A percentile compares a stretch with the other conserved stretches of the same genome.
phyloP scores from a whole-genome alignment of 2,888 invertebrate genomes.

The Monochamus alternatus region DNA sequence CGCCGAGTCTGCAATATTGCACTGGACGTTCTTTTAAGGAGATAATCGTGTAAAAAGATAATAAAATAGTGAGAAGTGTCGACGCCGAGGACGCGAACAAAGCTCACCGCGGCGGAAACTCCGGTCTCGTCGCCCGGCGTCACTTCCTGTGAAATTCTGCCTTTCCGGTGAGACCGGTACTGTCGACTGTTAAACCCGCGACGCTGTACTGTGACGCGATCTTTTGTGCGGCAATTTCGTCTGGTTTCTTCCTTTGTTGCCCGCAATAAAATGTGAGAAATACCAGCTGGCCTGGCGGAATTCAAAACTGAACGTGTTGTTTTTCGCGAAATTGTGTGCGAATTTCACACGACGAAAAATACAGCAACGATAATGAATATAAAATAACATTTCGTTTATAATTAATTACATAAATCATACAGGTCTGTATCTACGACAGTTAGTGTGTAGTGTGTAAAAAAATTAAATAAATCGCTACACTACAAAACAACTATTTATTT shows the following conservation, averaged over 20 bases:
- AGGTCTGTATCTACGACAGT: too few relatives aligned
- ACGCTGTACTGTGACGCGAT: conserved; percentile 16
- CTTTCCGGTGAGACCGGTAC: conserved; percentile 54
- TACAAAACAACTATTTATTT: too few relatives aligned
- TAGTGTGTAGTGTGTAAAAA: too few relatives aligned
- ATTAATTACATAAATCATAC: too few relatives aligned
- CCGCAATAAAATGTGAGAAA: not conserved
- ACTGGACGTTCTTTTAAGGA: conserved; percentile 11
- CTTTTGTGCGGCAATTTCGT: conserved; percentile 29
- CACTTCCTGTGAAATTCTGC: conserved; percentile 57
- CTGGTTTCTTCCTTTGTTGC: conserved; percentile 30
- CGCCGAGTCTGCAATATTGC: conserved; percentile 29
- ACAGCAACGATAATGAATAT: too few relatives aligned
- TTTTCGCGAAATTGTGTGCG: too few relatives aligned
- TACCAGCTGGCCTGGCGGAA: conserved; percentile 8
- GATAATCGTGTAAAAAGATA: conserved; percentile 31
- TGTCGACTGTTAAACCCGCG: conserved; percentile 45
- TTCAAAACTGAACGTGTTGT: not conserved
- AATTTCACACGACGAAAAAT: not conserved
- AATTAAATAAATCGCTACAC: too few relatives aligned
- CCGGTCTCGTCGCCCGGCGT: conserved; percentile 55
- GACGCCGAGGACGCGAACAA: conserved; percentile 43
- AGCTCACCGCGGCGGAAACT: conserved; percentile 50
- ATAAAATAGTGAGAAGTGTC: conserved; percentile 40
- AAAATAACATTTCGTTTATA: too few relatives aligned